These are phyloP conservation scores for Enteromius anoplus DNA, from an alignment of 2,797 vertebrate genomes.

Conservation along the genomic window DNA sequence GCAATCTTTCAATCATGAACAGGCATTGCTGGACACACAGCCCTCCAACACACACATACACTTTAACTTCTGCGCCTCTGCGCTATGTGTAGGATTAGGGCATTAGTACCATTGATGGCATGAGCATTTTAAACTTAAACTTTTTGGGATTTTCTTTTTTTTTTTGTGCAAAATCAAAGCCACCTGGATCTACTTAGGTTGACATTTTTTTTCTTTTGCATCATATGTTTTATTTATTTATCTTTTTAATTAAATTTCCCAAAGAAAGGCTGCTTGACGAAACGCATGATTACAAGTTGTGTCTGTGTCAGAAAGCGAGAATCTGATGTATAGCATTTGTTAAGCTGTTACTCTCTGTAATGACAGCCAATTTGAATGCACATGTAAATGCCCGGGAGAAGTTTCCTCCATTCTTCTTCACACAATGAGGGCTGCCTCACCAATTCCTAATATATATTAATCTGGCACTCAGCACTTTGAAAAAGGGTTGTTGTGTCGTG, in stretches of 20 bases:
- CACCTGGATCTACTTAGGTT: neutral
- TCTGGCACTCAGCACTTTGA: slow-evolving; percentile 64
- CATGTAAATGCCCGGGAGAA: slow-evolving; percentile 48
- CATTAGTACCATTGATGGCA: slow-evolving; percentile 62
- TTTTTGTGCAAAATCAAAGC: neutral
- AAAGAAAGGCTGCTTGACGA: neutral
- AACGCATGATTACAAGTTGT: slow-evolving; percentile 30
- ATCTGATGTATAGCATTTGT: slow-evolving; percentile 45
- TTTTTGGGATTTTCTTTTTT: neutral
- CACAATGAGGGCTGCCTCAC: slow-evolving; percentile 62
- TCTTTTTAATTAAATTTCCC: slow-evolving; percentile 27
- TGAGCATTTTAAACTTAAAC: slow-evolving; percentile 57
- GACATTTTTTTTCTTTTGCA: neutral
- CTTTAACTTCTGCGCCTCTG: slow-evolving; percentile 57
- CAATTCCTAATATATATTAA: slow-evolving; percentile 66
- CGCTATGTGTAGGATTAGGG: slow-evolving; percentile 69
- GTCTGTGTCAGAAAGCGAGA: neutral
- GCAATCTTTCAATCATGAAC: slow-evolving; percentile 62
- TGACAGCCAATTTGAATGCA: slow-evolving; percentile 57
- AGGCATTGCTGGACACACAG: slow-evolving; percentile 42
- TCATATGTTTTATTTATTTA: slow-evolving; percentile 50
- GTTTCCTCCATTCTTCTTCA: slow-evolving; percentile 55
- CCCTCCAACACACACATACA: neutral
- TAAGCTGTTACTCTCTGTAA: slow-evolving; percentile 52
- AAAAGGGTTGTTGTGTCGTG: slow-evolving; percentile 64